Evolutionary conservation across 2,797 vertebrate genomes (phyloP), one percentile per base, ranked within the genome.

Genomic region (Carapus acus): DNA sequence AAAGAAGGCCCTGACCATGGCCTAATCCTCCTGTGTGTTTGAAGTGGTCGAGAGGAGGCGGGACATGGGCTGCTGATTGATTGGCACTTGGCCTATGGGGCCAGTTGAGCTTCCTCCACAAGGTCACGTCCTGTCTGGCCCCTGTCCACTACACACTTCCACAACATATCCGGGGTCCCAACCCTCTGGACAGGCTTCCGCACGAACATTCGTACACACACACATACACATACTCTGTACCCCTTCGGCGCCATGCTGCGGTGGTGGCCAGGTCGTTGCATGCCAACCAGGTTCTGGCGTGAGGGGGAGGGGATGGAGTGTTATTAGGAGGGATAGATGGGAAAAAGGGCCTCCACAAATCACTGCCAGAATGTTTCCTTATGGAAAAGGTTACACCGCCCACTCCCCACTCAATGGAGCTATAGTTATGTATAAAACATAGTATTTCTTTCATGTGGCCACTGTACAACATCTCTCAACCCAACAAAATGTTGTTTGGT

Each of bases 111-210:
- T 88, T 86, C 83, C 86, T 85, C 77, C 73, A 62, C 48, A 67
- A 58, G 88, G 88, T 88, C 86, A 87, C 55, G 71, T 88, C 83
- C 82, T 86, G 86, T 88, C 85, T 90, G 88, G 78, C 85, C 85
- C 71, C 77, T 85, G 84, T 87, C 87, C 86, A 86, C 83, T 76
- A 48, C 84, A 88, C 88, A 87, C 87, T 84, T 86, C 80, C 82
- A 84, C 70, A 84, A 86, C 85, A 87, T 86, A 83, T 86, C 82
- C 83, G 78, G 80, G 82, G 80, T 84, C 82, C 69, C 40, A 33
- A 78, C 72, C 79, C 67, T 69, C 54, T 61, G 67, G 71, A 68
- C 74, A 55, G 57, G 43, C 71, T 57, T 33, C 58, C 41, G 19
- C 46, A 62, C 54, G 51, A 50, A 64, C 57, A 36, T 15, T 15